Evolutionary conservation across 2,797 vertebrate genomes (phyloP).

Genomic region (Peromyscus attwateri): DNA sequence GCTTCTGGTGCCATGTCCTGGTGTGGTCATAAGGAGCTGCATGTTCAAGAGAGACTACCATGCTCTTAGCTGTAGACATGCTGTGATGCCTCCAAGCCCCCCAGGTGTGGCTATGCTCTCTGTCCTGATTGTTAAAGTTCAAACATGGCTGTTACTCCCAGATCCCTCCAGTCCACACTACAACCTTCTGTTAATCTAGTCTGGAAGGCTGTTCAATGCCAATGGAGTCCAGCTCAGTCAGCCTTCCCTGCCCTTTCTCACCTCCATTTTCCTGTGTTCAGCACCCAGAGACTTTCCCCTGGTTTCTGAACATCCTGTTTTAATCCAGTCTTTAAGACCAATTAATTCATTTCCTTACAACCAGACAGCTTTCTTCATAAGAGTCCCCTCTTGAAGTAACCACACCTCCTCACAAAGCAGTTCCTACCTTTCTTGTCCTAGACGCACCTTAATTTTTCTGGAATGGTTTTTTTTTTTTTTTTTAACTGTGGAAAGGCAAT

Average conservation of each 20-base stretch:
- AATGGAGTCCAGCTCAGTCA: neutral
- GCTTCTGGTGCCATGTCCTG: neutral
- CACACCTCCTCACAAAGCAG: neutral
- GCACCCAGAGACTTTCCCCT: neutral
- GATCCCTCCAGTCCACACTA: neutral
- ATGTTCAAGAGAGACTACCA: neutral
- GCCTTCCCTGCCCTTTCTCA: neutral
- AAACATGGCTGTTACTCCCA: neutral
- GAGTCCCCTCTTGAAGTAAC: neutral
- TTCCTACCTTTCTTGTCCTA: neutral
- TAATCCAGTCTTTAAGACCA: neutral
- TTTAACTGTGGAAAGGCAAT: neutral
- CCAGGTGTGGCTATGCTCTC: neutral
- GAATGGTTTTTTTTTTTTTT: neutral
- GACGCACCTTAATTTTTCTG: neutral
- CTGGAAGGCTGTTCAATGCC: neutral
- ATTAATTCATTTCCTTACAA: neutral
- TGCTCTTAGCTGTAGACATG: neutral
- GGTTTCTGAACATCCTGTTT: neutral
- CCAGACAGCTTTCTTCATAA: slow-evolving; percentile 13
- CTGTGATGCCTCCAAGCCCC: neutral
- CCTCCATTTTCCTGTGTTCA: neutral
- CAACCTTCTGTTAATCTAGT: neutral
- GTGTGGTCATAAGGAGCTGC: neutral
- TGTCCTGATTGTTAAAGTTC: neutral